These are phyloP conservation scores for Gandaritis pyraliata DNA, from an alignment of 2,888 invertebrate genomes.

Conservation along the genomic window DNA sequence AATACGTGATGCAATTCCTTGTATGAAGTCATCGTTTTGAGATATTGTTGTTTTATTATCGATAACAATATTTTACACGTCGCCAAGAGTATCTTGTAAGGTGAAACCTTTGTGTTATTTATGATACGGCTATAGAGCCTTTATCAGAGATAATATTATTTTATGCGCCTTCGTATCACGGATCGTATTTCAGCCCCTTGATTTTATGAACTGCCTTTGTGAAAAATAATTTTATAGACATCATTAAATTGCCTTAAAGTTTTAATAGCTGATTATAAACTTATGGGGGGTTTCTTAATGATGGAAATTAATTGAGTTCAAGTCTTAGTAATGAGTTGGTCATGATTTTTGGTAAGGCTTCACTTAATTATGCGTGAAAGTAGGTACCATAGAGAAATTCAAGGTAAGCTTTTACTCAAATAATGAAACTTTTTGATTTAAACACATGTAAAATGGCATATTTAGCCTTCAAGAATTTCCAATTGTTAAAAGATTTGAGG, in stretches of 20 bases:
- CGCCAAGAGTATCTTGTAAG: conserved; percentile 70
- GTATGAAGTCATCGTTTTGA: conserved; percentile 68
- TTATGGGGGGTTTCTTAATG: conserved; percentile 10
- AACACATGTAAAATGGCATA: too few species aligned
- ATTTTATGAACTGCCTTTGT: conserved; percentile 41
- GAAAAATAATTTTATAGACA: conserved; percentile 33
- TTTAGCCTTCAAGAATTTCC: too few species aligned
- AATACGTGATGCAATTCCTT: conserved; percentile 75
- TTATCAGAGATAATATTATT: conserved; percentile 56
- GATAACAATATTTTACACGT: conserved; percentile 81
- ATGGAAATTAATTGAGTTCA: not conserved
- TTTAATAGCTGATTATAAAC: conserved; percentile 28
- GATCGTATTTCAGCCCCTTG: conserved; percentile 56
- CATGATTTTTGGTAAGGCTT: not conserved
- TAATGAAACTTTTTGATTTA: too few species aligned
- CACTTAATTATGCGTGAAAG: not conserved
- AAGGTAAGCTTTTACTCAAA: too few species aligned
- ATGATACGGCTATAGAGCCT: conserved; percentile 59
- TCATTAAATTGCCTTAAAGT: conserved; percentile 43
- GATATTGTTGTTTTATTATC: conserved; percentile 75
- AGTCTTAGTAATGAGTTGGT: not conserved
- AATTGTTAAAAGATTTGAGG: too few species aligned
- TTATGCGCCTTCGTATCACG: conserved; percentile 49
- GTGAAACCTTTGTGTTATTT: conserved; percentile 67
- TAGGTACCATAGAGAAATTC: too few species aligned